Evolutionary conservation across 2,113 vertebrate species (phyloP), one percentile per base, ranked within the genome.

Genomic region (Mungos mungo): DNA sequence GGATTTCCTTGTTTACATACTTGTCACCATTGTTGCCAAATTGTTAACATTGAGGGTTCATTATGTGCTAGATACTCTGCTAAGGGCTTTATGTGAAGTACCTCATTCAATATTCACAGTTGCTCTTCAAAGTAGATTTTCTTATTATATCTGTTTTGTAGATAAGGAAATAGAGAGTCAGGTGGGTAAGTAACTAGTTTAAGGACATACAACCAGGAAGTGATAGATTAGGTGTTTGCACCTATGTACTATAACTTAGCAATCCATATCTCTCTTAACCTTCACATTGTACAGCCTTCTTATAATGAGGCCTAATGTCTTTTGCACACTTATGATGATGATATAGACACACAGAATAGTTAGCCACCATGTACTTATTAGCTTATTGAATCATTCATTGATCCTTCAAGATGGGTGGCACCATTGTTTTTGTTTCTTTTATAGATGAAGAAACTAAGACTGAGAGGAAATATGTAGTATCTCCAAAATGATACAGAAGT

Each of bases 391-490:
- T 82, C 8, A 65, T 91, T 97, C 19, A n/a, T 79, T 31, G 69
- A 38, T 27, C 6, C 27, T 96, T 93, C 5, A 16, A 77, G 6
- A 94, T 1, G 38, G 7, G 0, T 71, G 10, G 13, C 23, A n/a
- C 76, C 25, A 25, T 41, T 86, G 45, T 45, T 92, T 86, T 45
- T 92, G 1, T 86, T 95, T 86, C 23, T 90, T 92, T 94, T 84
- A 33, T 27, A 88, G 23, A 63, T 80, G 10, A 94, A 84, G 29
- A 93, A 85, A 47, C 5, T 38, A 5, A 96, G 1, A 29, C 27
- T 87, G 94, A 89, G 15, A 86, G 45, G 79, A 93, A 93, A 60
- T 54, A 90, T 84, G 5, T n/a, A 77, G 35, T 90, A 21, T 45
- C 7, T 90, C 65, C 38, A 90, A 76, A 92, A 15, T 92, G 21